These are phyloP conservation scores for Trichogramma dendrolimi DNA, from an alignment of 2,888 invertebrate genomes.

Conservation along the genomic window DNA sequence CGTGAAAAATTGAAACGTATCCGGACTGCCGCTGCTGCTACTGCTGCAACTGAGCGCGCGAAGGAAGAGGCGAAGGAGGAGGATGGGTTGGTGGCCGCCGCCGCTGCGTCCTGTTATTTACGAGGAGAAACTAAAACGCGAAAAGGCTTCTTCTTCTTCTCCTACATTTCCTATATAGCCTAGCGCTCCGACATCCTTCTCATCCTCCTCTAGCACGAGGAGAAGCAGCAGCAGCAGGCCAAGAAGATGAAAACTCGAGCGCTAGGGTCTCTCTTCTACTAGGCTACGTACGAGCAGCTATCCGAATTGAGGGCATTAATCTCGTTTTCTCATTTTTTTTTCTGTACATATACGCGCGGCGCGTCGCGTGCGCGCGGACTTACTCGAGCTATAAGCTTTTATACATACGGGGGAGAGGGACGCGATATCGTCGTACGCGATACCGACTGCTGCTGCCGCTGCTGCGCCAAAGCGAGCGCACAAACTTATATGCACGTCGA, in stretches of 20 bases:
- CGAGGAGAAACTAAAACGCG: slow-evolving; percentile 7
- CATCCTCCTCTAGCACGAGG: background rate
- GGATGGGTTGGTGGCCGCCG: slow-evolving; percentile 4
- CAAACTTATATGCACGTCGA: no score
- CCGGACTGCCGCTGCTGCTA: slow-evolving; percentile 6
- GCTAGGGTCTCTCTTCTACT: background rate
- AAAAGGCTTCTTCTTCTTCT: background rate
- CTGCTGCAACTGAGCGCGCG: no score
- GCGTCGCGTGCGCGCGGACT: background rate
- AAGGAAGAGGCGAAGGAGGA: no score
- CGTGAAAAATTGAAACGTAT: slow-evolving; percentile 33
- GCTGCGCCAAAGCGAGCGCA: no score
- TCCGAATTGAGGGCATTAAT: slow-evolving; percentile 31
- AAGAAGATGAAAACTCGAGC: slow-evolving; percentile 29
- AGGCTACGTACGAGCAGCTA: no score
- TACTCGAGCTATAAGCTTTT: no score
- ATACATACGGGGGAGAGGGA: no score
- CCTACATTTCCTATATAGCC: no score
- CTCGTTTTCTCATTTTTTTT: slow-evolving; percentile 17
- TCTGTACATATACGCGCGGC: slow-evolving; percentile 1
- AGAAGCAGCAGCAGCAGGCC: background rate
- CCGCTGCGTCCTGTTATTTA: slow-evolving; percentile 27
- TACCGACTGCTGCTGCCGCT: no score
- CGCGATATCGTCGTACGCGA: no score
- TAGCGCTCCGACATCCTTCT: background rate